phyloP scores from a whole-genome alignment of 2,113 vertebrate genomes.

The Seriola dumerili region DNA sequence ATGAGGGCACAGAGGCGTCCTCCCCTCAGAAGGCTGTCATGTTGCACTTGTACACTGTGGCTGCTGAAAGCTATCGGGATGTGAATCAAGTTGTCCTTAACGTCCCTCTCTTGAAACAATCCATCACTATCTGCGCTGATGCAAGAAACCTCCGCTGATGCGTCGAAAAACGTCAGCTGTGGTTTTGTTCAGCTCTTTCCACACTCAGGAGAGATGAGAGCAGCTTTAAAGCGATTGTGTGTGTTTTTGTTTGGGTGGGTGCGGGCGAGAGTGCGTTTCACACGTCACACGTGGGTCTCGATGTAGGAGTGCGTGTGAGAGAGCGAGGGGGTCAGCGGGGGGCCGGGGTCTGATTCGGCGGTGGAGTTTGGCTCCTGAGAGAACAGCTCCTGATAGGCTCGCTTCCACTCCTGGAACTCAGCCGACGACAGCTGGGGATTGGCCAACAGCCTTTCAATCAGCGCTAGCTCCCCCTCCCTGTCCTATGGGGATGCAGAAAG shows the following conservation, averaged over 20 bases:
- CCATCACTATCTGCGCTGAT: background rate
- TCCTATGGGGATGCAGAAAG: conserved; percentile 90
- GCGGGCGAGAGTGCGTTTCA: conserved; percentile 26
- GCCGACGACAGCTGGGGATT: conserved; percentile 94
- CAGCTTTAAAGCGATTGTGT: conserved; percentile 1
- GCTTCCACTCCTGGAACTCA: conserved; percentile 98
- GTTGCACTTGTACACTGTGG: conserved; percentile 36
- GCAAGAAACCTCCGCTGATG: conserved; percentile 2
- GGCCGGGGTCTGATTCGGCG: conserved; percentile 86
- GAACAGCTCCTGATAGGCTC: conserved; percentile 95
- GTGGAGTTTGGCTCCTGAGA: conserved; percentile 84
- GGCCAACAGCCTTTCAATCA: conserved; percentile 96
- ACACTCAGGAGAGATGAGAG: conserved; percentile 7
- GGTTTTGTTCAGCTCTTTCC: conserved; percentile 18
- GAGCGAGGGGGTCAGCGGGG: conserved; percentile 89
- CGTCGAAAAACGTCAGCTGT: conserved; percentile 17
- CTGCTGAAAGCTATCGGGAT: conserved; percentile 38
- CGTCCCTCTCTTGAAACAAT: background rate
- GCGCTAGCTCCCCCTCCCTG: conserved; percentile 97
- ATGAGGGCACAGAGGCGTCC: conserved; percentile 8
- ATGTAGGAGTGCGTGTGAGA: conserved; percentile 98
- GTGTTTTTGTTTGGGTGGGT: conserved; percentile 27
- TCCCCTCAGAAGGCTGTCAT: conserved; percentile 37
- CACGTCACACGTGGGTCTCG: conserved; percentile 94
- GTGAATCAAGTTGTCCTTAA: conserved; percentile 6